These are phyloP conservation scores for Paraplagusia blochii DNA, from an alignment of 2,113 vertebrate genomes.

Conservation along the genomic window DNA sequence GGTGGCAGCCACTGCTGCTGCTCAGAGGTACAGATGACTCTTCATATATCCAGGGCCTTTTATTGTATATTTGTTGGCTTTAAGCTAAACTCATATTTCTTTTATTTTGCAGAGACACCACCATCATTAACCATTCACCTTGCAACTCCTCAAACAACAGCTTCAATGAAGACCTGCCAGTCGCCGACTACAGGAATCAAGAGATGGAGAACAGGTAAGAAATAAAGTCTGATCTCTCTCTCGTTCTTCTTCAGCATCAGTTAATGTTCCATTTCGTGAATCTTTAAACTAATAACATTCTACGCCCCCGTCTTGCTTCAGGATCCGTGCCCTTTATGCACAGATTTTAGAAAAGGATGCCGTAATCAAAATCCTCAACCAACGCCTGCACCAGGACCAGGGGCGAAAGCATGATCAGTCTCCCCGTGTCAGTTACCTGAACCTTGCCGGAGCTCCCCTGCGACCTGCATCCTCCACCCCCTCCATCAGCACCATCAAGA, in stretches of 20 bases:
- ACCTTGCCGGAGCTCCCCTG: conserved; percentile 59
- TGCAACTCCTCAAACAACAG: conserved; percentile 94
- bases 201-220: conserved; percentile 96
- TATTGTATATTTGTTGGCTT: neutral
- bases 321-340: conserved; percentile 90
- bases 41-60: neutral
- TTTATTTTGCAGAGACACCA: conserved; percentile 83
- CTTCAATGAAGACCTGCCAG: conserved; percentile 91
- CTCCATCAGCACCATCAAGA: conserved; percentile 72
- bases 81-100: conserved; percentile 3
- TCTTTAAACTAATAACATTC: neutral
- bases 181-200: conserved; percentile 87
- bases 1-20: conserved; percentile 90
- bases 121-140: conserved; percentile 96
- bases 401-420: conserved; percentile 66
- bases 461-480: conserved; percentile 88
- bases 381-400: conserved; percentile 87
- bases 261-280: neutral
- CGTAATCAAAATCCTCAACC: conserved; percentile 93
- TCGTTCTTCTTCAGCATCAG: neutral
- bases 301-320: conserved; percentile 42
- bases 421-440: conserved; percentile 38
- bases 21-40: conserved; percentile 78
- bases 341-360: conserved; percentile 97
- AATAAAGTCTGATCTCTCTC: neutral